These are phyloP conservation scores for Aphidius ervi DNA, from an alignment of 1,140 invertebrate species.

Conservation along the genomic window DNA sequence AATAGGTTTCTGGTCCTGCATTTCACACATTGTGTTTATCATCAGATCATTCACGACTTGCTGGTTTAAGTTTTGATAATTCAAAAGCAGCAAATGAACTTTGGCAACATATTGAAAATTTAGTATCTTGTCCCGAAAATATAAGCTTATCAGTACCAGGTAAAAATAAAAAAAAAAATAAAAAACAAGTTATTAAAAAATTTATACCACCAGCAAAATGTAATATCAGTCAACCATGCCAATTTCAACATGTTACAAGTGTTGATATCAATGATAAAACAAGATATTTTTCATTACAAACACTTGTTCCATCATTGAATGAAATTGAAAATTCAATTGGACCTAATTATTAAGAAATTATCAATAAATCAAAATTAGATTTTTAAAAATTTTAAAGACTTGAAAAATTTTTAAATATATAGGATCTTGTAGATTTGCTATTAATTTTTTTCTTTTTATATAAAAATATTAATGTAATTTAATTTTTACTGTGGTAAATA, in stretches of 20 bases:
- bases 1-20: constrained; percentile 59
- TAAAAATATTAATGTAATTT: too few species aligned
- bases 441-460: too few species aligned
- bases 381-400: background rate
- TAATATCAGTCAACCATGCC: constrained; percentile 82
- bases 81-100: constrained; percentile 70
- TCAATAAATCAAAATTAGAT: too few species aligned
- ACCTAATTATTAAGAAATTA: constrained; percentile 29
- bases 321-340: constrained; percentile 38
- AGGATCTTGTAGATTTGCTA: too few species aligned
- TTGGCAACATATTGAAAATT: constrained; percentile 62
- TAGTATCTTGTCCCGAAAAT: constrained; percentile 76
- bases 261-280: constrained; percentile 67
- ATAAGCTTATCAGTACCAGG: constrained; percentile 71
- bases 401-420: background rate
- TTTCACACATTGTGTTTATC: constrained; percentile 84
- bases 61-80: constrained; percentile 65
- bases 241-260: constrained; percentile 81
- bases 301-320: constrained; percentile 48
- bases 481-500: too few species aligned
- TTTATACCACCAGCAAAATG: constrained; percentile 67
- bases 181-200: constrained; percentile 48
- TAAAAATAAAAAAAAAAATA: constrained; percentile 59
- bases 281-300: constrained; percentile 66
- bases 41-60: constrained; percentile 60